A percentile compares a stretch with the other conserved stretches of the same genome.
Conservation (phyloP, 2,888 invertebrate genomes). For the Melanostoma mellinum region DNA sequence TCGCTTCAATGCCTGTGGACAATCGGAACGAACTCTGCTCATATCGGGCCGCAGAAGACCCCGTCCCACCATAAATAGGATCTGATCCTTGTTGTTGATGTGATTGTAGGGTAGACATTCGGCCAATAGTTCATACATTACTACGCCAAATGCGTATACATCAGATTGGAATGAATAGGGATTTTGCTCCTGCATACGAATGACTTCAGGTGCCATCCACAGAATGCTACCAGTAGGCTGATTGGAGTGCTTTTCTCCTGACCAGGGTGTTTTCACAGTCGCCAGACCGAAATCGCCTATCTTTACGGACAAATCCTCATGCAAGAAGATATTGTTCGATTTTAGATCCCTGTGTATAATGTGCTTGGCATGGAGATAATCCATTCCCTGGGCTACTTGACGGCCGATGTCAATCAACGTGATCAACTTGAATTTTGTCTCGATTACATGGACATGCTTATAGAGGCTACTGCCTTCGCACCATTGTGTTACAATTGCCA, state of each 20-base stretch:
- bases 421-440: conserved; percentile 95
- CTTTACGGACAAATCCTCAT: conserved; percentile 99
- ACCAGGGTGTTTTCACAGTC: conserved; percentile 98
- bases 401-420: conserved; percentile 97
- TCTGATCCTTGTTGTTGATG: conserved; percentile 97
- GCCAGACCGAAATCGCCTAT: conserved; percentile 99
- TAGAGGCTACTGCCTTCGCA: conserved; percentile 99
- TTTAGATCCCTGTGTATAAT: conserved; percentile 99
- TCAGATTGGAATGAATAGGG: conserved; percentile 99
- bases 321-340: conserved; percentile 99
- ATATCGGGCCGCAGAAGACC: conserved; percentile 94
- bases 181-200: conserved; percentile 97
- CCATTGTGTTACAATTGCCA: conserved; percentile 99
- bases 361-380: conserved; percentile 99
- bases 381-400: conserved; percentile 99
- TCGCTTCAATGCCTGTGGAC: conserved; percentile 93
- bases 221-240: conserved; percentile 98
- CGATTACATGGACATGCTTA: conserved; percentile 97
- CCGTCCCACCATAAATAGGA: conserved; percentile 98
- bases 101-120: conserved; percentile 95
- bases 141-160: conserved; percentile 99
- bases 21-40: conserved; percentile 91
- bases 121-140: conserved; percentile 96
- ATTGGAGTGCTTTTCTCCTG: conserved; percentile 95
- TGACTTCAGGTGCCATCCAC: conserved; percentile 99